phyloP scores from a whole-genome alignment of 2,113 vertebrate species.

The Periophthalmodon schlosseri region DNA sequence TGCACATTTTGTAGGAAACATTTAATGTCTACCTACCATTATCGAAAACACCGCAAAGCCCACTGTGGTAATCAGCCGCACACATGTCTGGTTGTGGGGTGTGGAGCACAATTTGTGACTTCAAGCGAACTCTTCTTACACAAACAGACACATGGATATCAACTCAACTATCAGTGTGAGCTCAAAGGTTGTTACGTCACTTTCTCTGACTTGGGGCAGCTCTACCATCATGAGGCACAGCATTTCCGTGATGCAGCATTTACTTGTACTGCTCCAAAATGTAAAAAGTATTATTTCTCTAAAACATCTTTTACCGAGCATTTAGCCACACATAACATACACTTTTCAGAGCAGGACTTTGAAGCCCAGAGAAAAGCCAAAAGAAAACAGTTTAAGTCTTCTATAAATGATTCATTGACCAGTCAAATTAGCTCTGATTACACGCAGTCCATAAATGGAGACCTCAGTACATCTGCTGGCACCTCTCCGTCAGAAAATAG shows the following conservation, averaged over 20 bases:
- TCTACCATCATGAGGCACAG: slow-evolving; percentile 97
- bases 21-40: slow-evolving; percentile 89
- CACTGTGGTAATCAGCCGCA: slow-evolving; percentile 88
- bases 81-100: slow-evolving; percentile 87
- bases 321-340: slow-evolving; percentile 83
- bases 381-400: slow-evolving; percentile 54
- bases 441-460: slow-evolving; percentile 31
- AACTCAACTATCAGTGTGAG: slow-evolving; percentile 90
- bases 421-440: slow-evolving; percentile 13
- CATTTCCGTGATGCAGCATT: slow-evolving; percentile 95
- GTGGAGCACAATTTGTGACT: slow-evolving; percentile 84
- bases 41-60: slow-evolving; percentile 85
- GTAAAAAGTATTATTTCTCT: slow-evolving; percentile 94
- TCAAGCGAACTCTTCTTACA: slow-evolving; percentile 90
- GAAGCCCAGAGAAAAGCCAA: slow-evolving; percentile 73
- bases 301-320: slow-evolving; percentile 91
- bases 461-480: slow-evolving; percentile 33
- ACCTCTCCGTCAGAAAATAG: slow-evolving; percentile 42
- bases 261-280: slow-evolving; percentile 84
- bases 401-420: slow-evolving; percentile 26
- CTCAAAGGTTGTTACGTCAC: slow-evolving; percentile 90
- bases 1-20: slow-evolving; percentile 92
- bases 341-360: slow-evolving; percentile 80
- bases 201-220: slow-evolving; percentile 91
- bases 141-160: slow-evolving; percentile 89